phyloP scores from a whole-genome alignment of 2,888 invertebrate genomes.

The Sarcophaga carnaria region DNA sequence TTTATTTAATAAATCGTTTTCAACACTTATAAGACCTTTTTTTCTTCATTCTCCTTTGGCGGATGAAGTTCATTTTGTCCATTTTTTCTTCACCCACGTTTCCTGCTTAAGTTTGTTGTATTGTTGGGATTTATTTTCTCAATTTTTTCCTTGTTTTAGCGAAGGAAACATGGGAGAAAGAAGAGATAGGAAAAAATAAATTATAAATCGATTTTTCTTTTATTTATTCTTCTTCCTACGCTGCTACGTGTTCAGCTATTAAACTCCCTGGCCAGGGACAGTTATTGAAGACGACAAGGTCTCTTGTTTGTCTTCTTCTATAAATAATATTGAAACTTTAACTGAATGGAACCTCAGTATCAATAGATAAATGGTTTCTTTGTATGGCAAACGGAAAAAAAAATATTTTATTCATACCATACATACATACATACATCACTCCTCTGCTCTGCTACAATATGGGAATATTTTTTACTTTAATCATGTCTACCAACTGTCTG shows the following conservation, averaged over 20 bases:
- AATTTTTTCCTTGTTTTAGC: background rate
- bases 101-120: background rate
- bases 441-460: background rate
- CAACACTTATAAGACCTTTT: constrained; percentile 14
- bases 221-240: constrained; percentile 41
- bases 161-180: background rate
- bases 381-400: background rate
- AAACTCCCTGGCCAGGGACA: constrained; percentile 44
- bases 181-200: constrained; percentile 46
- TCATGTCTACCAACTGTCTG: constrained; percentile 67
- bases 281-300: background rate
- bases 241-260: constrained; percentile 38
- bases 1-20: constrained; percentile 63
- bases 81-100: constrained; percentile 8
- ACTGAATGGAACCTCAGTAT: background rate
- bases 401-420: background rate
- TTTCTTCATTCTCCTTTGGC: constrained; percentile 25
- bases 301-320: background rate
- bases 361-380: background rate
- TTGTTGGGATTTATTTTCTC: background rate
- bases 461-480: constrained; percentile 46
- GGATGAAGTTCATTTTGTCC: constrained; percentile 39
- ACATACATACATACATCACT: background rate
- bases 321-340: constrained; percentile 59
- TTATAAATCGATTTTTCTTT: constrained; percentile 69